Percentiles rank a stretch among this genome's conserved stretches.
These are phyloP conservation scores for Myotis daubentonii DNA, from an alignment of 2,797 vertebrate species.

Conservation along the genomic window DNA sequence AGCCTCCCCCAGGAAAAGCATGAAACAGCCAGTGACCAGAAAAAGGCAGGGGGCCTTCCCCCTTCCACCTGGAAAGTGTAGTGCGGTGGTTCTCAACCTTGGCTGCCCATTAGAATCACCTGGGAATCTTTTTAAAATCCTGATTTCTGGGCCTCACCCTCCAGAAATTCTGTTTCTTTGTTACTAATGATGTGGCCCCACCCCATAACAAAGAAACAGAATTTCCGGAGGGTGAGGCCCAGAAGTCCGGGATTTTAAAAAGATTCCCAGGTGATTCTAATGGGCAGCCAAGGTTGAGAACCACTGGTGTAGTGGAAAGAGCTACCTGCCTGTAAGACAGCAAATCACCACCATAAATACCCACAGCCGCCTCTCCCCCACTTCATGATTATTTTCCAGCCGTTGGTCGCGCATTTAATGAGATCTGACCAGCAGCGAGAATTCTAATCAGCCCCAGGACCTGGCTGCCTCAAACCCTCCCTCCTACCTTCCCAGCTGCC, in stretches of 20 bases:
- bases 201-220: no score
- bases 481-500: not conserved
- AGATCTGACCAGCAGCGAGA: conserved; percentile 46
- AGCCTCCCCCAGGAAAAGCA: not conserved
- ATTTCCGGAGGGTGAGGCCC: no score
- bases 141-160: no score
- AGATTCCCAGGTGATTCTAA: no score
- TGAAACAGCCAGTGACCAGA: not conserved
- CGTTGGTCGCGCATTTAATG: not conserved
- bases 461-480: not conserved
- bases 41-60: not conserved
- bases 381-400: conserved; percentile 20
- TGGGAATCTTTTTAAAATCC: no score
- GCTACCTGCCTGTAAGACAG: not conserved
- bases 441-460: conserved; percentile 19
- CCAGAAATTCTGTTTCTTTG: no score
- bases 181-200: no score
- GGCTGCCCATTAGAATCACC: no score
- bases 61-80: not conserved
- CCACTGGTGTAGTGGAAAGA: not conserved
- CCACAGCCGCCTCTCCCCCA: not conserved
- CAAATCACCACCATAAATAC: conserved; percentile 9
- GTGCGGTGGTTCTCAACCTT: no score
- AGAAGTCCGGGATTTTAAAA: no score
- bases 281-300: no score